phyloP scores from a whole-genome alignment of 2,113 vertebrate species.

The Nanorana parkeri region DNA sequence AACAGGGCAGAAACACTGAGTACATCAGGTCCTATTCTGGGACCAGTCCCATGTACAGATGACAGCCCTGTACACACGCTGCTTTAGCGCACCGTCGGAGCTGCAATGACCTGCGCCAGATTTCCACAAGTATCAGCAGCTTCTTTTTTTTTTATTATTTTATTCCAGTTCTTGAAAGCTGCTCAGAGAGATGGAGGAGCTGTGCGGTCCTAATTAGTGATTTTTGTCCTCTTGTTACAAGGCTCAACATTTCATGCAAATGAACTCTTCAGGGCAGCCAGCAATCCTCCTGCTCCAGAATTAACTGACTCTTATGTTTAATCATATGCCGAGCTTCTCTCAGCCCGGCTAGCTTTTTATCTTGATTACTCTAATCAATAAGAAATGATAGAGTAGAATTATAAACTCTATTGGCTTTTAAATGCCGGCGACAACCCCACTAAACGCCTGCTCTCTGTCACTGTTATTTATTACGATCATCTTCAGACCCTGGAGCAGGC shows the following conservation, averaged over 20 bases:
- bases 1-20: too few species aligned
- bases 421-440: slow-evolving; percentile 79
- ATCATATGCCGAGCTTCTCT: slow-evolving; percentile 85
- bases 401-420: slow-evolving; percentile 86
- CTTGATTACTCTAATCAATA: slow-evolving; percentile 92
- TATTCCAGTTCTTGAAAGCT: slow-evolving; percentile 77
- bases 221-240: slow-evolving; percentile 92
- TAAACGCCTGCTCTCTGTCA: slow-evolving; percentile 73
- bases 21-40: too few species aligned
- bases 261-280: slow-evolving; percentile 86
- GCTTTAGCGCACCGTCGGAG: too few species aligned
- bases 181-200: slow-evolving; percentile 81
- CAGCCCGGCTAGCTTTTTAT: slow-evolving; percentile 83
- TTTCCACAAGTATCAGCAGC: slow-evolving; percentile 71
- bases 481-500: slow-evolving; percentile 70
- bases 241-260: slow-evolving; percentile 92
- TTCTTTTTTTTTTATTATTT: slow-evolving; percentile 59
- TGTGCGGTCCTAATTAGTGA: slow-evolving; percentile 94
- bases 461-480: slow-evolving; percentile 82
- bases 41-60: too few species aligned
- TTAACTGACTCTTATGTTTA: slow-evolving; percentile 92
- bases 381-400: slow-evolving; percentile 85
- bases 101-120: slow-evolving; percentile 65
- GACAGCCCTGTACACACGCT: too few species aligned
- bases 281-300: slow-evolving; percentile 83